Conservation (phyloP, 2,113 vertebrate species). For the Protobothrops flavoviridis region DNA sequence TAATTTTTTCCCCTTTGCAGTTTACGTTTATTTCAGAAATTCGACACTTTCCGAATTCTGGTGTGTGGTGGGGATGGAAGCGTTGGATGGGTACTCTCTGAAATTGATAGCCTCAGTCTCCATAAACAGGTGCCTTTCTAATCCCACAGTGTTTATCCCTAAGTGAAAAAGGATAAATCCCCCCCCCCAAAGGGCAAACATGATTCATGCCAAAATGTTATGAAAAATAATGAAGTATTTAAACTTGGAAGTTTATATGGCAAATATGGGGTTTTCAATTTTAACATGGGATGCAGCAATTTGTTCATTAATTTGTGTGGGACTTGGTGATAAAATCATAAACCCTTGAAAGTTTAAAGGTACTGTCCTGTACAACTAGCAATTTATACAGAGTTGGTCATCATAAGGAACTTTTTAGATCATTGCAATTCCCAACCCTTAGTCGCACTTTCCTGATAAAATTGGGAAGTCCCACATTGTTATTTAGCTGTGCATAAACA, state of each 20-base stretch:
- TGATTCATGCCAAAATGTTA: slow-evolving; percentile 4
- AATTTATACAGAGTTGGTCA: background rate
- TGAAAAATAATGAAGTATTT: background rate
- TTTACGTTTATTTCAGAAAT: slow-evolving; percentile 95
- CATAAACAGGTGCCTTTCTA: slow-evolving; percentile 86
- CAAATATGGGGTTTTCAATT: background rate
- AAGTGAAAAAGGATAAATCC: background rate
- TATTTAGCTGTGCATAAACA: background rate
- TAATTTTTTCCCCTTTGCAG: slow-evolving; percentile 62
- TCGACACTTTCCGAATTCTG: slow-evolving; percentile 95
- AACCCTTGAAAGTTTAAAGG: background rate
- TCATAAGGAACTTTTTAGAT: background rate
- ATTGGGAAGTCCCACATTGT: background rate
- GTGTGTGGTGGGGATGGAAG: slow-evolving; percentile 97
- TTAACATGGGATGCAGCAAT: background rate
- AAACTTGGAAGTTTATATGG: background rate
- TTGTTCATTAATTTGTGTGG: background rate
- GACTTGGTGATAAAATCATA: background rate
- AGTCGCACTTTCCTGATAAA: background rate
- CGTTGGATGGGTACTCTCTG: slow-evolving; percentile 97
- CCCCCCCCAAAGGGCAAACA: background rate
- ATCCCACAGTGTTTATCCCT: background rate
- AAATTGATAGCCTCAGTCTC: slow-evolving; percentile 91
- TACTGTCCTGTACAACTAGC: background rate
- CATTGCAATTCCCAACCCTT: background rate